A percentile compares a stretch with the other conserved stretches of the same genome.
Evolutionary conservation across 2,113 vertebrate genomes (phyloP).

Genomic region (Pagrus major): DNA sequence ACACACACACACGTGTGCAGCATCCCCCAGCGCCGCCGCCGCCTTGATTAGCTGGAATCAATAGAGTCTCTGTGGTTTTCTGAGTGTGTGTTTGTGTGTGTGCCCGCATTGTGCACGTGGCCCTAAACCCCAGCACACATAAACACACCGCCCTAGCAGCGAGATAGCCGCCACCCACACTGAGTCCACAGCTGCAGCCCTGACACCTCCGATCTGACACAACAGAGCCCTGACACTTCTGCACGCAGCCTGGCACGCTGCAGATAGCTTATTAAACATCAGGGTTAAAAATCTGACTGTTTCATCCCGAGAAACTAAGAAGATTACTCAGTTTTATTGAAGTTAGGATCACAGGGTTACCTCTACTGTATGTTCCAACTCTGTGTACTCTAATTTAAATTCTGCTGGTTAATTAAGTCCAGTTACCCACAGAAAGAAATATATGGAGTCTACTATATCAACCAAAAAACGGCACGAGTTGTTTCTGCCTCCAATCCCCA

Average conservation of each 20-base stretch:
- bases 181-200: slow-evolving; percentile 65
- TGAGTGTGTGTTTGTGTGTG: slow-evolving; percentile 46
- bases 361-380: neutral
- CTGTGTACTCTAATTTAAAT: too few species aligned
- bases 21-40: slow-evolving; percentile 76
- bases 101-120: slow-evolving; percentile 72
- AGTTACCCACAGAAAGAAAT: neutral
- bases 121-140: slow-evolving; percentile 76
- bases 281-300: neutral
- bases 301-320: neutral
- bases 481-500: too few species aligned
- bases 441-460: neutral
- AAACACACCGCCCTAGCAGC: slow-evolving; percentile 74
- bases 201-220: slow-evolving; percentile 53
- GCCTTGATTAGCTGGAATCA: slow-evolving; percentile 83
- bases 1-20: slow-evolving; percentile 71
- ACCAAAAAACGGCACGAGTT: too few species aligned
- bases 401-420: neutral
- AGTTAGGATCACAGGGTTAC: neutral
- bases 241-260: neutral
- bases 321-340: too few species aligned
- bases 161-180: slow-evolving; percentile 70
- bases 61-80: slow-evolving; percentile 80
- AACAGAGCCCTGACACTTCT: slow-evolving; percentile 25
- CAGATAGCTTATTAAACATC: neutral